A percentile compares a stretch with the other conserved stretches of the same genome.
These are phyloP conservation scores for Zaprionus kolodkinae DNA, from an alignment of 1,140 invertebrate genomes.

Conservation along the genomic window DNA sequence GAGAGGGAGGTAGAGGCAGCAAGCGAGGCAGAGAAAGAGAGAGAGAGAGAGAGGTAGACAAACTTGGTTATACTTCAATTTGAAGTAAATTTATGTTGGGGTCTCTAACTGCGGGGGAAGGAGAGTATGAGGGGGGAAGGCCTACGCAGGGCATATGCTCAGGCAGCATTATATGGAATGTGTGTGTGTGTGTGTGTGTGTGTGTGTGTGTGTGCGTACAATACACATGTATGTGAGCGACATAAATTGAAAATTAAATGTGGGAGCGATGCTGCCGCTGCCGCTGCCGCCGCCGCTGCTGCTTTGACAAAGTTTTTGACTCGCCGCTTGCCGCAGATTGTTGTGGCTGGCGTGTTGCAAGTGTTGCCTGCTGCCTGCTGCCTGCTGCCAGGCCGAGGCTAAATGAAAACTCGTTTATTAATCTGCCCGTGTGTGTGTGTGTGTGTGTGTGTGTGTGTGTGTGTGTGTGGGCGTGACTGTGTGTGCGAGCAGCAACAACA, in stretches of 20 bases:
- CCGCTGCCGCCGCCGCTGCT: neutral
- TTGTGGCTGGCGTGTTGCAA: slow-evolving; percentile 1
- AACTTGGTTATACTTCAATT: slow-evolving; percentile 25
- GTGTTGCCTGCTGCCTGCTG: slow-evolving; percentile 23
- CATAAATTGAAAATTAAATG: slow-evolving; percentile 75
- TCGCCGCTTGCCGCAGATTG: slow-evolving; percentile 13
- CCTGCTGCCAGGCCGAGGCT: slow-evolving; percentile 31
- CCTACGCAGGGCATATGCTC: slow-evolving; percentile 1
- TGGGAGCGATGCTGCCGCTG: slow-evolving; percentile 2
- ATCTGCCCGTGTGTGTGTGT: slow-evolving; percentile 17
- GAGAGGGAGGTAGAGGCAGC: neutral
- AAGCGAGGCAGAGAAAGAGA: neutral
- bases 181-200: neutral
- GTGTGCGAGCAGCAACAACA: slow-evolving; percentile 11
- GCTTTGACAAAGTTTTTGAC: slow-evolving; percentile 17
- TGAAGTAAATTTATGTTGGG: slow-evolving; percentile 56
- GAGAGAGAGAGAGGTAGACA: no score
- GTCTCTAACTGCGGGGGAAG: neutral
- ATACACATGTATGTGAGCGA: neutral
- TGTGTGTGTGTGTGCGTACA: neutral
- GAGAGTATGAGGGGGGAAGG: neutral
- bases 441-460: neutral
- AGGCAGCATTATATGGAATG: neutral
- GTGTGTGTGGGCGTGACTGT: slow-evolving; percentile 9
- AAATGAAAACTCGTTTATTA: slow-evolving; percentile 55